Base-by-base conservation (phyloP, 2,888 invertebrate genomes). In the Synanthedon myopaeformis region DNA sequence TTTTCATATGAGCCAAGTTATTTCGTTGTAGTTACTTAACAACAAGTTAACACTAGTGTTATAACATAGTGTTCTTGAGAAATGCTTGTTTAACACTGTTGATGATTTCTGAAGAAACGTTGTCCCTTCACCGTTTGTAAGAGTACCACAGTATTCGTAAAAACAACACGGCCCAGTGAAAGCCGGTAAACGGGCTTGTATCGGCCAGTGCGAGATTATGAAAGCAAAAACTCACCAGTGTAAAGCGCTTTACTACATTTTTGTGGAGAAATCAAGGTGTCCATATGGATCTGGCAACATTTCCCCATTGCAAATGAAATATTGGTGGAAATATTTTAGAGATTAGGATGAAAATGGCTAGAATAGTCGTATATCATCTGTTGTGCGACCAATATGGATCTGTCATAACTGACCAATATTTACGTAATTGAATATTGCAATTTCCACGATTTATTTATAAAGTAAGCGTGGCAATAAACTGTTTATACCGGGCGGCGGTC, bases 381-480 rank as follows among this genome's bases (percentile, higher is more conserved):
- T 35, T 35, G 6, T 35, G 35, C 10, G 35, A 35, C 35, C 10
- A 35, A 35, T 35, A 10, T 10, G 8, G 10, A 35, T 10, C 3
- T 10, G 35, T 35, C 35, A 35, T 35, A 35, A 35, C 35, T 3
- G 35, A 35, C 35, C 2, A 8, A 35, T 35, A 23, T 35, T 35
- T 35, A 35, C 35, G 10, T 35, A 35, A 35, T 35, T 35, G 35
- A 35, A 35, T 35, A 35, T 35, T 10, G 35, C 35, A 35, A 35
- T 35, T 35, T 35, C 35, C 35, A 35, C 35, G 14, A 8, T 45
- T 50, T 56, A 55, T 56, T 56, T 55, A 56, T 53, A 53, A 14
- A 10, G 13, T 48, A 13, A 14, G 28, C 52, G 55, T 58, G 60
- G 63, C 67, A 62, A 63, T 67, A 69, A 66, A 69, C 60, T 56